phyloP scores from a whole-genome alignment of 2,113 vertebrate genomes.

The Xiphophorus hellerii region DNA sequence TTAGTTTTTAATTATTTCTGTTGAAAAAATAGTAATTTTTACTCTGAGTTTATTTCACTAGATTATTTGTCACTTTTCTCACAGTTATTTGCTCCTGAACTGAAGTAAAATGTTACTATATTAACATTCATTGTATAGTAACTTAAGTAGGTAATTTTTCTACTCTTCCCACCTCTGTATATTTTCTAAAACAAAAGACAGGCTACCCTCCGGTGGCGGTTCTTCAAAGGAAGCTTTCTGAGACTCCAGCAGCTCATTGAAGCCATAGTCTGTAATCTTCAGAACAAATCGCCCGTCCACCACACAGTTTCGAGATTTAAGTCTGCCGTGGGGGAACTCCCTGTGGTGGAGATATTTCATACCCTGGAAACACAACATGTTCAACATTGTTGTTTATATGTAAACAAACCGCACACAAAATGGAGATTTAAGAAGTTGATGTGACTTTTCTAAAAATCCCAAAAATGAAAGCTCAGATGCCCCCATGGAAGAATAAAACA shows the following conservation, averaged over 20 bases:
- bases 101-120: neutral
- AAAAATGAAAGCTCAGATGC: neutral
- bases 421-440: neutral
- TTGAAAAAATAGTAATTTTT: no score
- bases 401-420: neutral
- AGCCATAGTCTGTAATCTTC: conserved; percentile 92
- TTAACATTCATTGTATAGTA: neutral
- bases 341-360: conserved; percentile 92
- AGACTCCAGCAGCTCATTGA: conserved; percentile 85
- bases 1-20: no score
- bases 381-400: neutral
- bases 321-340: conserved; percentile 86
- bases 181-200: neutral
- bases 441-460: neutral
- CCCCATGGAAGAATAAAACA: neutral
- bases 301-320: conserved; percentile 92
- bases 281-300: conserved; percentile 92
- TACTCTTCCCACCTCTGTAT: neutral
- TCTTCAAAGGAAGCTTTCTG: conserved; percentile 81
- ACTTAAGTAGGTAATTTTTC: neutral
- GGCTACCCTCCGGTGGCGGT: conserved; percentile 82
- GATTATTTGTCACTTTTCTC: neutral
- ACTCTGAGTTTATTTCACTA: neutral
- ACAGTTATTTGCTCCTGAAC: neutral
- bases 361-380: conserved; percentile 76